Base-by-base conservation (phyloP, 1,140 invertebrate species). In the Cydia splendana region DNA sequence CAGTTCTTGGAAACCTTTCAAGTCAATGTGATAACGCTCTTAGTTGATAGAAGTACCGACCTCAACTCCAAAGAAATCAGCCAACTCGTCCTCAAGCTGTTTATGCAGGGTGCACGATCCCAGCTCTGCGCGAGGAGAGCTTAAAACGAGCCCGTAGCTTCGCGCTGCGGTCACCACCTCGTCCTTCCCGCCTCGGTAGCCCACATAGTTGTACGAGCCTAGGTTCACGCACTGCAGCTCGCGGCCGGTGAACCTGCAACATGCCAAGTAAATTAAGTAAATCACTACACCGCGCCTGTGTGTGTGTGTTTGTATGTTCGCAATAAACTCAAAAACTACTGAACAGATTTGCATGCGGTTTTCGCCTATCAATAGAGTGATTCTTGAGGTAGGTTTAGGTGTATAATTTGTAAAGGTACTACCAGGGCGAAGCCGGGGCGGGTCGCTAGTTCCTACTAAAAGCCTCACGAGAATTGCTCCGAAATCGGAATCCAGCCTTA, bases 141-240 rank as follows among this genome's bases (percentile, higher is more conserved):
- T 95, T 48, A 94, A 94, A 18, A 95, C 95, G 65, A 97, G 93
- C n/a, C 98, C 98, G 82, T 95, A 95, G 77, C 95, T 79, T 4
- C 84, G 82, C 73, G 75, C 34, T 65, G 80, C 73, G n/a, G 86
- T 86, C 81, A 81, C 96, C 95, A 76, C 83, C 65, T 77, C 83
- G 12, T 10, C 75, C 15, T 69, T 34, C 97, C 95, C 62, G 95
- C 93, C 95, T 24, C 97, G 97, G 91, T 98, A 98, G 0, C 98
- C 98, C 62, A 99, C 93, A 89, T 98, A 99, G 93, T 99, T 99
- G 88, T 98, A 99, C 0, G 98, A 98, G 74, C 97, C 98, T 84
- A 98, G 94, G 93, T 99, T 98, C 80, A 98, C 94, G 84, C 97
- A 98, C 83, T 95, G 95, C 15, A 95, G 96, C 93, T 95, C 93